Conservation (phyloP, 2,888 invertebrate species). For the Busseola fusca region DNA sequence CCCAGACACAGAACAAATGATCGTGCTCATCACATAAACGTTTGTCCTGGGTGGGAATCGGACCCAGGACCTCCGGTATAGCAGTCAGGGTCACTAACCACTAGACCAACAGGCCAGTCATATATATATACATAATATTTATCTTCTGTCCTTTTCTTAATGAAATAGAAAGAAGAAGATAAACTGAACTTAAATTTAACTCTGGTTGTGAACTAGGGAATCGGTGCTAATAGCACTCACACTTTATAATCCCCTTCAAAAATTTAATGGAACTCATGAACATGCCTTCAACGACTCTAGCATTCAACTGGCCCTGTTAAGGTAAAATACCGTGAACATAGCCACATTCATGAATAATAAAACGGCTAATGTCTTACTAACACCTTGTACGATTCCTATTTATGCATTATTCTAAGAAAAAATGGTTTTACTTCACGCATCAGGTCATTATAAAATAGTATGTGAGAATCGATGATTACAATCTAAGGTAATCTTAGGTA, state of each 20-base stretch:
- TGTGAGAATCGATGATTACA: constrained; percentile 17
- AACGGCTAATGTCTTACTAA: constrained; percentile 45
- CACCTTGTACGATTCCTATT: constrained; percentile 42
- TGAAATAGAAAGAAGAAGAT: too few species aligned
- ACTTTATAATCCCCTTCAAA: not conserved
- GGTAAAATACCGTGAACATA: constrained; percentile 47
- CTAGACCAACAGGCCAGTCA: too few species aligned
- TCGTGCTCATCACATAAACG: too few species aligned
- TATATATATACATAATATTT: too few species aligned
- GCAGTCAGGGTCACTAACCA: too few species aligned
- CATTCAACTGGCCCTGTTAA: constrained; percentile 36
- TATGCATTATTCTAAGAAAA: constrained; percentile 48
- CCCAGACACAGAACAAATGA: too few species aligned
- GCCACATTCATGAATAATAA: constrained; percentile 51
- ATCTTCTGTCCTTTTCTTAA: too few species aligned
- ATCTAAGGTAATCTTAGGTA: too few species aligned
- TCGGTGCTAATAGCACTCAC: not conserved
- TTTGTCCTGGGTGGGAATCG: too few species aligned
- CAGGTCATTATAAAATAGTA: not conserved
- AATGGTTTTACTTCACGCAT: constrained; percentile 37
- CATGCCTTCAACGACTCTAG: constrained; percentile 25
- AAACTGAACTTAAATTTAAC: too few species aligned
- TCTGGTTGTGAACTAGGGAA: too few species aligned
- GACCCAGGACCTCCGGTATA: too few species aligned
- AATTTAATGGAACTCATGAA: constrained; percentile 40